Evolutionary conservation across 1,140 invertebrate species (phyloP).

Genomic region (Euborellia annulipes): DNA sequence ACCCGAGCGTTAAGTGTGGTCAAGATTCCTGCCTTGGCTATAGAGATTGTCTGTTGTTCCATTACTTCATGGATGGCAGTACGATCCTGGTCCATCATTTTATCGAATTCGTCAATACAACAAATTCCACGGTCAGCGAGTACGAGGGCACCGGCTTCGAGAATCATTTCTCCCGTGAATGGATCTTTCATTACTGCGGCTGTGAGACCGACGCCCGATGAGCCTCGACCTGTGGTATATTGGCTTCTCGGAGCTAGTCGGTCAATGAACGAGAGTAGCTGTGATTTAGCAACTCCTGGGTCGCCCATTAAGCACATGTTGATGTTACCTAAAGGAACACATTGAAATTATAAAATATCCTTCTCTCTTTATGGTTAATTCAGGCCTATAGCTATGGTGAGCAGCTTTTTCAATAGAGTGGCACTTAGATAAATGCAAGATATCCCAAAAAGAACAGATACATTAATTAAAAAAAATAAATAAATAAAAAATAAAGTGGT

Average conservation of each 20-base stretch:
- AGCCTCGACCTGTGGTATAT: constrained; percentile 98
- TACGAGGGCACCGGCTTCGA: constrained; percentile 98
- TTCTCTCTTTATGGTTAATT: neutral
- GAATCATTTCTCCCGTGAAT: constrained; percentile 91
- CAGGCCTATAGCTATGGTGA: neutral
- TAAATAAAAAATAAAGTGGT: too few relatives aligned
- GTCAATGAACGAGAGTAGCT: constrained; percentile 46
- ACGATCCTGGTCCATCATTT: constrained; percentile 96
- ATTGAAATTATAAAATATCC: neutral
- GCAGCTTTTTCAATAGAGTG: neutral
- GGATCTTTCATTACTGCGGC: constrained; percentile 96
- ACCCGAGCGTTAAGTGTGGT: constrained; percentile 35
- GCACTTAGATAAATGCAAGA: too few relatives aligned
- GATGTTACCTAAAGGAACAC: constrained; percentile 63
- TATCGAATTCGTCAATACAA: constrained; percentile 99
- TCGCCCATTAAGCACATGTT: constrained; percentile 98
- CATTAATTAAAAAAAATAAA: too few relatives aligned
- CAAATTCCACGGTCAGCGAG: constrained; percentile 99
- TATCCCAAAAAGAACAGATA: too few relatives aligned
- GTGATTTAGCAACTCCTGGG: constrained; percentile 96
- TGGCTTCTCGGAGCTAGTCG: constrained; percentile 92
- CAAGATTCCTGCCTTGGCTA: constrained; percentile 60
- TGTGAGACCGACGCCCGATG: constrained; percentile 91
- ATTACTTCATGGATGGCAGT: constrained; percentile 99
- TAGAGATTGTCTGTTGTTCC: constrained; percentile 99